Evolutionary conservation across 37 sponge, comb jelly and placozoan genomes (phyloP).

Genomic region (Dysidea cf. avara): DNA sequence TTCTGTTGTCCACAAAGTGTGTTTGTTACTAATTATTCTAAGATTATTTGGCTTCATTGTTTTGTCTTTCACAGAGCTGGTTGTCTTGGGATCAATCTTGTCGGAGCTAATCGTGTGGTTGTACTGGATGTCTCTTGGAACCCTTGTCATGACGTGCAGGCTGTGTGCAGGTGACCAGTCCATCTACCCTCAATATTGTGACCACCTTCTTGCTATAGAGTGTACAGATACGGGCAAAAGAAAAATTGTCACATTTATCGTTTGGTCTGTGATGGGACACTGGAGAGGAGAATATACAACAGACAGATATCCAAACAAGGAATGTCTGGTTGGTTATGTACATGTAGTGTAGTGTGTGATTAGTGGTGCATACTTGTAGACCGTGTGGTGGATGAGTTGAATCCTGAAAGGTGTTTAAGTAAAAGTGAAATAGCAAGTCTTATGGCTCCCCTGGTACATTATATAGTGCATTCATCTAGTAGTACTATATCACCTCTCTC

Average conservation of each 20-base stretch:
- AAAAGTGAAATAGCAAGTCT: conserved; percentile 56
- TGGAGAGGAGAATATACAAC: conserved; percentile 94
- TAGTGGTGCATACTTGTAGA: conserved; percentile 41
- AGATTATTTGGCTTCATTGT: background rate
- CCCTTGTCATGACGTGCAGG: conserved; percentile 98
- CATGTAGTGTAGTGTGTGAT: background rate
- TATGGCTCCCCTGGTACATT: conserved; percentile 48
- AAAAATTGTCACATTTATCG: conserved; percentile 89
- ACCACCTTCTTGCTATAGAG: conserved; percentile 19
- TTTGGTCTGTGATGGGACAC: conserved; percentile 86
- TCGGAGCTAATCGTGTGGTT: conserved; percentile 93
- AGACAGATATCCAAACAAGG: conserved; percentile 92
- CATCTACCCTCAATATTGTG: background rate
- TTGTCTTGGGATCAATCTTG: conserved; percentile 90
- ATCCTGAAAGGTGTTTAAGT: conserved; percentile 79
- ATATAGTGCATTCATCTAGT: background rate
- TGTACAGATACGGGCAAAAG: conserved; percentile 93
- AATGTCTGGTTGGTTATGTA: conserved; percentile 61
- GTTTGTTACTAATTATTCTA: background rate
- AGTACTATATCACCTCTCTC: background rate
- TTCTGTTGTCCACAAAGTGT: conserved; percentile 86
- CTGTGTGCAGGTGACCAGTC: conserved; percentile 74
- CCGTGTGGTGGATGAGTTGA: conserved; percentile 85
- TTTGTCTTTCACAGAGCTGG: conserved; percentile 77
- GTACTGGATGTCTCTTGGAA: conserved; percentile 98